Evolutionary conservation across 2,888 invertebrate species (phyloP).

Genomic region (Germaria angustata): DNA sequence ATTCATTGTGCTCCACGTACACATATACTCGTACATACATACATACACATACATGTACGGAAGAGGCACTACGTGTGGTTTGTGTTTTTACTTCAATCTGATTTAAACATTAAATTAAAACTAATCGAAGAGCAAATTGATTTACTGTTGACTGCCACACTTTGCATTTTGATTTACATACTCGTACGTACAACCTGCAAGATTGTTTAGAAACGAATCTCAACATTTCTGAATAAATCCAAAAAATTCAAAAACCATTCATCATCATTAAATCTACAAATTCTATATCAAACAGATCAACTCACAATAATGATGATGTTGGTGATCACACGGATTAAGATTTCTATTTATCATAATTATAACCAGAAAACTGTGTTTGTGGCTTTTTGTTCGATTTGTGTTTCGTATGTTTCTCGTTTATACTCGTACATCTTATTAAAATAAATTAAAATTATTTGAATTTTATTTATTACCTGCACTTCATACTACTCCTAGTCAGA

Average conservation of each 20-base stretch:
- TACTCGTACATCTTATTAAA: too few species aligned
- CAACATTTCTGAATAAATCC: too few species aligned
- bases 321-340: background rate
- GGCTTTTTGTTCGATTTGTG: too few species aligned
- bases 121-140: background rate
- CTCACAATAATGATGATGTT: background rate
- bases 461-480: too few species aligned
- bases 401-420: too few species aligned
- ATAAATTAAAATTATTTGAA: too few species aligned
- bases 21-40: background rate
- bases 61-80: too few species aligned
- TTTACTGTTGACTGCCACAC: background rate
- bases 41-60: too few species aligned
- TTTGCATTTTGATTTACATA: too few species aligned
- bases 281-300: background rate
- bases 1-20: background rate
- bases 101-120: background rate
- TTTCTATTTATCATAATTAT: background rate
- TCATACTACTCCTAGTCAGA: too few species aligned
- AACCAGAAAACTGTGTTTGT: background rate
- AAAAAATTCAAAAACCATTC: background rate
- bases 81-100: background rate
- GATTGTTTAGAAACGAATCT: too few species aligned
- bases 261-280: background rate
- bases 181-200: too few species aligned